phyloP scores from a whole-genome alignment of 2,113 vertebrate species.

The Oxygymnocypris stewartii region DNA sequence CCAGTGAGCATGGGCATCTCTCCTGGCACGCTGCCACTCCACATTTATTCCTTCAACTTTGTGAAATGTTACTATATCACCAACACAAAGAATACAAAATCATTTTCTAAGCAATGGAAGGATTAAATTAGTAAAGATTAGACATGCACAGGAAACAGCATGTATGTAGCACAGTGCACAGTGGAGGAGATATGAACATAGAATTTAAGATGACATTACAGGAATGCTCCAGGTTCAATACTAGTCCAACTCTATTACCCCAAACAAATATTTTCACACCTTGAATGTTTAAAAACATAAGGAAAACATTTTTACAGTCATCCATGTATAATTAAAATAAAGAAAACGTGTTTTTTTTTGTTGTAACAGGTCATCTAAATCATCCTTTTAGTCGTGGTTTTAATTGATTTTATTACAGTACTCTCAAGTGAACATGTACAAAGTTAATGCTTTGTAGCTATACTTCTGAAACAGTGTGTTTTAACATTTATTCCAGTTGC shows the following conservation, averaged over 20 bases:
- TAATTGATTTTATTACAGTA: too few species aligned
- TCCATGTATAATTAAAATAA: too few species aligned
- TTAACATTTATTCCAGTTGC: background rate
- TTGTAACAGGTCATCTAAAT: background rate
- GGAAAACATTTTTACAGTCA: background rate
- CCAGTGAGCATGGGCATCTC: background rate
- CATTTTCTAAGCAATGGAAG: background rate
- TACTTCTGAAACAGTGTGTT: background rate
- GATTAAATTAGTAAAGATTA: background rate
- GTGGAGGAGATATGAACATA: background rate
- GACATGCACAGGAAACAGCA: background rate
- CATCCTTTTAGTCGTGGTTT: background rate
- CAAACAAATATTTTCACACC: background rate
- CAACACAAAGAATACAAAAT: background rate
- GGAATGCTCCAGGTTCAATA: background rate
- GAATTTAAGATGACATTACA: background rate
- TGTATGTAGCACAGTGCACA: background rate
- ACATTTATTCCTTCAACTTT: background rate
- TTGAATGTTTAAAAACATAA: background rate
- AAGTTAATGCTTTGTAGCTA: background rate
- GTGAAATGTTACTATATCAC: background rate
- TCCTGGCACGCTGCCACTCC: background rate
- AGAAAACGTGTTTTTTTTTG: background rate
- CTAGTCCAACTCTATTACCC: background rate
- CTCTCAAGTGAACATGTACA: too few species aligned